Base-by-base conservation (phyloP, 2,797 vertebrate genomes). In the Amniataba percoides region DNA sequence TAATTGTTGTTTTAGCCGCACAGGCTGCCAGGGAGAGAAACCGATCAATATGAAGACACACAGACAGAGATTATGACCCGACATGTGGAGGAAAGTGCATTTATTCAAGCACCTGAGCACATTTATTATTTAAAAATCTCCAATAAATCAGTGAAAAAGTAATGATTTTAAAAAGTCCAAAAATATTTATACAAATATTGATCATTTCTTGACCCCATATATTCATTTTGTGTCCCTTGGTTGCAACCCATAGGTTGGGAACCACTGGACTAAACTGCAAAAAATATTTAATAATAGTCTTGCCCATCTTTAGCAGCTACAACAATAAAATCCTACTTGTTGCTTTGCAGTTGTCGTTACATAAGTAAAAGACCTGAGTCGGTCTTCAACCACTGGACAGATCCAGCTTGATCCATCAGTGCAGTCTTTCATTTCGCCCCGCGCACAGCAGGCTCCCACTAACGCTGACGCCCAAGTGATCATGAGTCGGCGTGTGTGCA, bases 401-500 rank as follows among this genome's bases (percentile, higher is more conserved):
- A 16, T 13, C 68, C 18, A 25, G 51, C 31, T 36, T 36, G 36
- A 63, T 55, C 64, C 27, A 43, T 52, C 60, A 31, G 42, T 59
- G 31, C 53, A 34, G 53, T 51, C 31, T 59, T 45, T 52, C 27
- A 18, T 45, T 58, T 40, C 19, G 12, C 48, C 9, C 0, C 1
- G 45, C 6, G 23, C 70, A 45, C 23, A 68, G 56, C 52, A 34
- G 42, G 45, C 19, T 66, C 48, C 55, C 10, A 45, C 58, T 39
- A 11, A 74, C 65, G 65, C 57, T 73, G 77, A 71, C 1, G 18
- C 72, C 66, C 43, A 34, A 46, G 55, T n/a, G 23, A 51, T 69
- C 49, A 75, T 42, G 19, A 72, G 34, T 69, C 36, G 18, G 65
- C n/a, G n/a, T 48, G 75, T 82, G 55, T 68, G 57, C 27, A 45